Evolutionary conservation across 2,888 invertebrate species (phyloP).

Genomic region (Cremastinae sp.): DNA sequence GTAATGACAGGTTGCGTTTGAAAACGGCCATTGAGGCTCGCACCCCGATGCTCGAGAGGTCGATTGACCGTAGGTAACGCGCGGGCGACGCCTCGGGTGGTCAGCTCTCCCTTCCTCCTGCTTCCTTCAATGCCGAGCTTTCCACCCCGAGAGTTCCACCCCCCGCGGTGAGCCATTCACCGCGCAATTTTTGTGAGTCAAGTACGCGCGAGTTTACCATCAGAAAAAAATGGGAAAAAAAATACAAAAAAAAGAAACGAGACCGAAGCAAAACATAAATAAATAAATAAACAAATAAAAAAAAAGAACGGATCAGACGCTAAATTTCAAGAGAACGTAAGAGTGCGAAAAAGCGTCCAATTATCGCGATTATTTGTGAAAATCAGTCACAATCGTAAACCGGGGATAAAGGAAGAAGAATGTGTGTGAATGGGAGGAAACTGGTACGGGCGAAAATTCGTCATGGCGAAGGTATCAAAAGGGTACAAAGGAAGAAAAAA

Average conservation of each 20-base stretch:
- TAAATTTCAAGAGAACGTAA: neutral
- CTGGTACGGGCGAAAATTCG: slow-evolving; percentile 19
- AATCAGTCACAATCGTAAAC: neutral
- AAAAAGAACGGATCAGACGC: neutral
- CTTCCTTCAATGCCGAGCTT: slow-evolving; percentile 31
- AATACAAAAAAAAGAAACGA: too few relatives aligned
- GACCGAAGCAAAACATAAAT: too few relatives aligned
- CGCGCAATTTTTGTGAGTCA: slow-evolving; percentile 40
- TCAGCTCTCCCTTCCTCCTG: slow-evolving; percentile 40
- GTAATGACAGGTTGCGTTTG: slow-evolving; percentile 30
- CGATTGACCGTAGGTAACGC: slow-evolving; percentile 44
- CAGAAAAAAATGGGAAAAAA: neutral
- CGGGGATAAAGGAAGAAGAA: neutral
- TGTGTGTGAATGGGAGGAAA: slow-evolving; percentile 25
- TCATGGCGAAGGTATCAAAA: slow-evolving; percentile 22
- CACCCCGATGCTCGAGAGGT: slow-evolving; percentile 37
- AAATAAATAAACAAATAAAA: neutral
- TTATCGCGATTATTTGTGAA: neutral
- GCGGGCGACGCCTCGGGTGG: slow-evolving; percentile 37
- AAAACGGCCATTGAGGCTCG: slow-evolving; percentile 26
- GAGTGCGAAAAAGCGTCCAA: neutral
- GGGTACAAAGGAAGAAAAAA: slow-evolving; percentile 19
- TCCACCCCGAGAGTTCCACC: slow-evolving; percentile 23
- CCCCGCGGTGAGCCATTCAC: slow-evolving; percentile 44
- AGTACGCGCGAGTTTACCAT: slow-evolving; percentile 18